Base-by-base conservation (phyloP, 2,888 invertebrate species). In the Flabesymbios commensalis region DNA sequence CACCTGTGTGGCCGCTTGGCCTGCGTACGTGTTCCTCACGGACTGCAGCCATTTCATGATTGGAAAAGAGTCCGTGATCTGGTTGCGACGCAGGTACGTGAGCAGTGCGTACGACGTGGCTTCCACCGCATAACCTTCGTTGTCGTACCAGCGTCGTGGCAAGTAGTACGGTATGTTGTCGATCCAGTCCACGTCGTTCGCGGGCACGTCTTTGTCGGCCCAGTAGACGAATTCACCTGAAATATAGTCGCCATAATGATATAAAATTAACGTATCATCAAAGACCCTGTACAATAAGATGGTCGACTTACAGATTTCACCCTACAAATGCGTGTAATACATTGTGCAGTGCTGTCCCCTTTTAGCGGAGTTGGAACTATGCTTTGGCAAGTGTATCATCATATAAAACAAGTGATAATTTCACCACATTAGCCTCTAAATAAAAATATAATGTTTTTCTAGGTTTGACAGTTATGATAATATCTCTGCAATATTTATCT, bases 91-190 rank as follows among this genome's bases (percentile, higher is more conserved):
- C 54, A 79, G 74, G 78, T 94, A 93, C 0, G 93, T 90, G 73
- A 97, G 85, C 52, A 97, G 84, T 0, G 92, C 96, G 80, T 94
- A 96, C 0, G 95, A 91, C 0, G 96, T 97, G 0, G 95, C 89
- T 76, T 94, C 94, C 48, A 96, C 90, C 80, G 95, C 96, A 78
- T 91, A 90, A 0, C 93, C 88, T 84, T 97, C 97, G 81, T 94
- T 93, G 0, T 94, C 93, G 57, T 77, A 71, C 55, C 76, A 75
- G 61, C 93, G 84, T 0, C 96, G 88, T 0, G 96, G 94, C 64
- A 94, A 84, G 0, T 92, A 85, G 87, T 93, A 95, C 5, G 93
- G 93, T 78, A 79, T 73, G n/a, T 72, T 78, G 67, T 70, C 67
- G n/a, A 65, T 42, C 7, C 76, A 75, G 45, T 72, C 66, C 29